Conservation (phyloP, 2,888 invertebrate species). For the Lagria hirta region DNA sequence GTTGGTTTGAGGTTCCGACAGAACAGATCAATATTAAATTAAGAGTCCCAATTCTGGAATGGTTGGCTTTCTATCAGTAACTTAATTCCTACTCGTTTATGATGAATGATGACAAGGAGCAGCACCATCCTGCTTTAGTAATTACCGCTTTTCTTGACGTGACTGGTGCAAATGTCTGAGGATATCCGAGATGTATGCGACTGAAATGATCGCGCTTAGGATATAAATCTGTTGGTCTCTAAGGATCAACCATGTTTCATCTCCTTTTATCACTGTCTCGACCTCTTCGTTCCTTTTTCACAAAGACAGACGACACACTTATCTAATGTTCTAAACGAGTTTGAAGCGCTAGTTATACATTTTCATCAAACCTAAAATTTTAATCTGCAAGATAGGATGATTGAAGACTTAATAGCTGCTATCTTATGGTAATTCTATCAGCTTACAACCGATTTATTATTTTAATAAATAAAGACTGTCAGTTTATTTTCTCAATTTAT, state of each 20-base stretch:
- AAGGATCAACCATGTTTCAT: constrained; percentile 49
- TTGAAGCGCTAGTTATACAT: no score
- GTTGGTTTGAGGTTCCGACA: no score
- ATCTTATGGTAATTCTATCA: no score
- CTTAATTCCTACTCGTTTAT: constrained; percentile 38
- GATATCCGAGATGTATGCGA: constrained; percentile 44
- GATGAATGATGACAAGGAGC: constrained; percentile 44
- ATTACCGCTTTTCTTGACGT: constrained; percentile 45
- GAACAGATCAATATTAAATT: constrained; percentile 38
- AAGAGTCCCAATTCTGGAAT: constrained; percentile 44
- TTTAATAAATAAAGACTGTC: no score
- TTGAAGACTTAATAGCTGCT: no score
- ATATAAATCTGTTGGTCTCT: constrained; percentile 45
- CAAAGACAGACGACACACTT: constrained; percentile 24
- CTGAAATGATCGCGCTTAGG: constrained; percentile 44
- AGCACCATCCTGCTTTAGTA: constrained; percentile 43
- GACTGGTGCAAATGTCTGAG: constrained; percentile 43
- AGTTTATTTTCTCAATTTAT: no score
- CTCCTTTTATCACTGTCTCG: constrained; percentile 49
- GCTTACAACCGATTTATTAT: no score
- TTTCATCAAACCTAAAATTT: no score
- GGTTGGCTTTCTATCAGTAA: constrained; percentile 41
- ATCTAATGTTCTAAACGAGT: constrained; percentile 25
- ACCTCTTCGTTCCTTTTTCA: constrained; percentile 31
- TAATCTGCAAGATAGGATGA: no score